Conservation (phyloP, 2,888 invertebrate genomes). For the Gymnoscelis rufifasciata region DNA sequence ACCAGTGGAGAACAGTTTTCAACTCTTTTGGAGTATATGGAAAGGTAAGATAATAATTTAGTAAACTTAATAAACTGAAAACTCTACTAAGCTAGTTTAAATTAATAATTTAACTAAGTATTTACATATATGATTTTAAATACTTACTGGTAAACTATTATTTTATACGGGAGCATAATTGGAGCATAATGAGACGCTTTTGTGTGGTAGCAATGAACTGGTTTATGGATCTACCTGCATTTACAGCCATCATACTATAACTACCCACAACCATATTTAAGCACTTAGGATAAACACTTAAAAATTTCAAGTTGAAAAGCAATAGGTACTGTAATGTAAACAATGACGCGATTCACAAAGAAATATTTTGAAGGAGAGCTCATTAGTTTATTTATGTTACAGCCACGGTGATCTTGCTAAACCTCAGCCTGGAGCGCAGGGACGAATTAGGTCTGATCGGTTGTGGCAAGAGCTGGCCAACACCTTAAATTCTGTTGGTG, state of each 20-base stretch:
- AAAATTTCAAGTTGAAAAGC: not conserved
- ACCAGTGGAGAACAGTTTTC: conserved; percentile 2
- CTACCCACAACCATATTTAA: too few relatives aligned
- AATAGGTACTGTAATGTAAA: not conserved
- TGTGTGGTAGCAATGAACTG: too few relatives aligned
- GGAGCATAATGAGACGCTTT: too few relatives aligned
- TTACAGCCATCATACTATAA: too few relatives aligned
- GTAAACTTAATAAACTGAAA: not conserved
- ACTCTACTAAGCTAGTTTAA: not conserved
- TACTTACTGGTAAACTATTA: too few relatives aligned
- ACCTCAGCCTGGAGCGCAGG: conserved; percentile 22
- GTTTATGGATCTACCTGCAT: too few relatives aligned
- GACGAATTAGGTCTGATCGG: conserved; percentile 15
- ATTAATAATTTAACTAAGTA: not conserved
- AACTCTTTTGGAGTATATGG: conserved; percentile 7
- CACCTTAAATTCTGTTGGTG: conserved; percentile 18
- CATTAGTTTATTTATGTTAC: conserved; percentile 4
- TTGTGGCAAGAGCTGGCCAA: conserved; percentile 17
- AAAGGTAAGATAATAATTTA: conserved; percentile 5
- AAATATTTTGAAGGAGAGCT: not conserved
- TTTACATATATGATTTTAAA: too few relatives aligned
- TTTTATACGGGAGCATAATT: too few relatives aligned
- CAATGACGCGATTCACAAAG: too few relatives aligned
- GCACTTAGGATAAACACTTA: not conserved
- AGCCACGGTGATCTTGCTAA: conserved; percentile 19